Base-by-base conservation (phyloP, 2,888 invertebrate species). In the Theretra japonica region DNA sequence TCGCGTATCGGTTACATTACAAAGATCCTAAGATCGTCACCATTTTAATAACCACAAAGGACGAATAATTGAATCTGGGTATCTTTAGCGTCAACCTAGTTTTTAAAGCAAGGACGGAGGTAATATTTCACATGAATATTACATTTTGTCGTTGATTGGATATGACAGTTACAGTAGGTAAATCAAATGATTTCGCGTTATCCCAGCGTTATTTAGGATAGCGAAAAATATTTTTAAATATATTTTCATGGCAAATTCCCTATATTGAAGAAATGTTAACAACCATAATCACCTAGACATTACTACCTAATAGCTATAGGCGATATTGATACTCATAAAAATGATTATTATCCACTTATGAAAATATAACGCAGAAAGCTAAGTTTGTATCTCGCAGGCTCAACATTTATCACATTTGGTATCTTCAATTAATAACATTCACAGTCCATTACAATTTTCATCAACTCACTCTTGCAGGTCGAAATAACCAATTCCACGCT, bases 11-110 rank as follows among this genome's bases (percentile, higher is more conserved):
- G 23, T 65, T 48, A 65, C 65, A 65, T 41, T 48, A 6, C 53
- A 53, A 65, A 15, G 15, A 65, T 65, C 48, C 23, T 17, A 23
- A 65, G 65, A 65, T 23, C 48, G 23, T 23, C 48, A 48, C 30
- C 58, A 28, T 60, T 56, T 59, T 58, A 68, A 4, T 50, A 48
- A 72, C 68, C 41, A 68, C 71, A 48, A 72, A 50, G 68, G 58
- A 59, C 71, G 48, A 50, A 62, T 73, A 71, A 65, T 21, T 41
- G 33, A 58, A 25, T n/a, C 23, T 25, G 25, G 2, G 25, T 58
- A 17, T 25, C 25, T 58, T 23, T 58, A 58, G 58, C 8, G 15
- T 25, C 58, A 58, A 58, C 58, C 58, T 58, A 17, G 25, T 23
- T 58, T 58, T 58, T 58, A 58, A 17, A 17, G 17, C 23, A 58